Evolutionary conservation across 1,140 invertebrate species (phyloP).

Genomic region (Saxidomus purpurata): DNA sequence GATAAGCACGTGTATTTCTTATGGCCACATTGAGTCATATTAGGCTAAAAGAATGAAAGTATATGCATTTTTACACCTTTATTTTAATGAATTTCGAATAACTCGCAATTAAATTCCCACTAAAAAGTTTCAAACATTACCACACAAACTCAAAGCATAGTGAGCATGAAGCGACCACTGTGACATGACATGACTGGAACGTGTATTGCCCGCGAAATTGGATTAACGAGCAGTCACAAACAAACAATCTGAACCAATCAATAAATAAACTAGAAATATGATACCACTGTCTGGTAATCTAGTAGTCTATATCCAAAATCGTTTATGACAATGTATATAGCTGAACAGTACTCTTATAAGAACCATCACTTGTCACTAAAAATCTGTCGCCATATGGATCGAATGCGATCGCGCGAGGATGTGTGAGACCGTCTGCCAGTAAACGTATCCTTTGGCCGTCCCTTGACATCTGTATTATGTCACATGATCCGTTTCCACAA

Average conservation of each 20-base stretch:
- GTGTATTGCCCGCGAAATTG: not conserved
- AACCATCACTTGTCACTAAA: slow-evolving; percentile 65
- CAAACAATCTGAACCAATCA: not conserved
- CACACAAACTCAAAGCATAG: not conserved
- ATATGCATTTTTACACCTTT: no score
- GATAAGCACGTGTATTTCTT: no score
- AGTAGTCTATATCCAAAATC: no score
- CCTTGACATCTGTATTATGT: slow-evolving; percentile 58
- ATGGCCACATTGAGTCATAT: no score
- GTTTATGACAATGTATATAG: slow-evolving; percentile 31
- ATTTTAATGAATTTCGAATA: no score
- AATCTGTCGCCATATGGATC: slow-evolving; percentile 62
- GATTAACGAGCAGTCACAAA: not conserved
- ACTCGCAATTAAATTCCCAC: no score
- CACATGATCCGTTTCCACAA: slow-evolving; percentile 66
- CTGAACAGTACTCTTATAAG: slow-evolving; percentile 62
- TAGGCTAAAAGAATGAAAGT: no score
- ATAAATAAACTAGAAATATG: no score
- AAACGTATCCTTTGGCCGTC: slow-evolving; percentile 60
- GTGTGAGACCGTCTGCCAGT: slow-evolving; percentile 48
- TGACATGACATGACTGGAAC: not conserved
- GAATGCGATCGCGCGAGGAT: slow-evolving; percentile 64
- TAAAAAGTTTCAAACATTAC: no score
- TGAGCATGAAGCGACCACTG: not conserved
- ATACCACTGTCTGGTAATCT: no score